phyloP scores from a whole-genome alignment of 2,797 vertebrate species.

The Sarcoramphus papa region DNA sequence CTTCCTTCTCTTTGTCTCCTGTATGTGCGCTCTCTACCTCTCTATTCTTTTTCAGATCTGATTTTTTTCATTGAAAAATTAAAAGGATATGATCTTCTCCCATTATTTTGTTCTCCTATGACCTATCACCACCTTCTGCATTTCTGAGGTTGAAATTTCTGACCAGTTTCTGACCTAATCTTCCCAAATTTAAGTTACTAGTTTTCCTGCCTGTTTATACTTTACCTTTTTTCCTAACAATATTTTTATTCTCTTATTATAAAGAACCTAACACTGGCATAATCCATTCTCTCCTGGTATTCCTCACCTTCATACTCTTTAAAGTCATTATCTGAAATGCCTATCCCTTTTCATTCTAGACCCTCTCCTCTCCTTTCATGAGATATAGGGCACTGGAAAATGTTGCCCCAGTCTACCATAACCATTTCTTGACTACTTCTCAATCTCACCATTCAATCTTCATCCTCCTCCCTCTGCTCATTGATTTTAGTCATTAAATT shows the following conservation, averaged over 20 bases:
- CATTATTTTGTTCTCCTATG: neutral
- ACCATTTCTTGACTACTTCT: neutral
- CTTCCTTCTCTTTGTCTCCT: neutral
- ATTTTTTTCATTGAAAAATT: neutral
- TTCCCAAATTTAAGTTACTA: neutral
- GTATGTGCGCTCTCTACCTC: neutral
- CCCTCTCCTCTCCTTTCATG: neutral
- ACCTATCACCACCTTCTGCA: neutral
- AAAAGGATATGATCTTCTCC: neutral
- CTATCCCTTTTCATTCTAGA: neutral
- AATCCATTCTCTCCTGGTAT: neutral
- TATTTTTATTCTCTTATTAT: neutral
- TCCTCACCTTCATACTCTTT: neutral
- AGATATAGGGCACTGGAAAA: neutral
- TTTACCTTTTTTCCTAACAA: neutral
- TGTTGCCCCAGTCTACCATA: neutral
- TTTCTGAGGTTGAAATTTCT: neutral
- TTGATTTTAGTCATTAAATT: neutral
- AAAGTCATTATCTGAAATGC: neutral
- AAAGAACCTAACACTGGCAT: neutral
- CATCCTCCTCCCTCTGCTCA: neutral
- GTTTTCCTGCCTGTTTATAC: neutral
- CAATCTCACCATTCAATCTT: neutral
- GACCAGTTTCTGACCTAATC: neutral
- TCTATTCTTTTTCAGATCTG: neutral